Base-by-base conservation (phyloP, 1,140 invertebrate species). In the Lepidurus packardi region DNA sequence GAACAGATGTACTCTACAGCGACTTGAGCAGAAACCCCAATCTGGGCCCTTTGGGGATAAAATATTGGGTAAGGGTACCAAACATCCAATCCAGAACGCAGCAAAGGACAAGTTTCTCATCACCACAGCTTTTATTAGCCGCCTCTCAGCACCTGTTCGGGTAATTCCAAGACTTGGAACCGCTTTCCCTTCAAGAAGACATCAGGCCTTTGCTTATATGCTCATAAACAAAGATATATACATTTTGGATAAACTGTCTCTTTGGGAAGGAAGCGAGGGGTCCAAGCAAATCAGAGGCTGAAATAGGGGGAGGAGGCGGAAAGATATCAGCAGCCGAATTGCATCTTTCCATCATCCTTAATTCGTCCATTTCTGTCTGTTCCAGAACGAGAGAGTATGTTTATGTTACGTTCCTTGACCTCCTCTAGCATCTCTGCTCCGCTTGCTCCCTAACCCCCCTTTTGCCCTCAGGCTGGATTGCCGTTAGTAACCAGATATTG, bases 51-150 rank as follows among this genome's bases (percentile, higher is more conserved):
- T 65, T 65, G 8, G 45, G 53, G 53, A 65, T 21, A 21, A 21
- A 65, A 11, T 7, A 65, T 7, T 7, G 53, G 53, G 53, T 21
- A n/a, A 65, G 53, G 53, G 21, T 9, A 65, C 16, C 21, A 21
- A 65, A 65, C 53, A 21, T 65, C 53, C 53, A 65, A 65, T 65
- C 53, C 53, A 65, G 53, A 65, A 13, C 3, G n/a, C 16, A 65
- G 9, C 53, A 65, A 65, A 65, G 21, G 53, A 65, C 53, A 65
- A 65, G 53, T 65, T 65, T 65, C 53, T 65, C 53, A 65, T 65
- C 53, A 21, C 13, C 16, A 7, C 53, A 13, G 21, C 3, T 65
- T 65, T 65, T 65, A 65, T 65, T 65, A 65, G 53, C n/a, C 53
- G 21, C 53, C 53, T 16, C 53, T n/a, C 53, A 21, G 53, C 53